Evolutionary conservation across 1,140 invertebrate species (phyloP).

Genomic region (Eurosta solidaginis): DNA sequence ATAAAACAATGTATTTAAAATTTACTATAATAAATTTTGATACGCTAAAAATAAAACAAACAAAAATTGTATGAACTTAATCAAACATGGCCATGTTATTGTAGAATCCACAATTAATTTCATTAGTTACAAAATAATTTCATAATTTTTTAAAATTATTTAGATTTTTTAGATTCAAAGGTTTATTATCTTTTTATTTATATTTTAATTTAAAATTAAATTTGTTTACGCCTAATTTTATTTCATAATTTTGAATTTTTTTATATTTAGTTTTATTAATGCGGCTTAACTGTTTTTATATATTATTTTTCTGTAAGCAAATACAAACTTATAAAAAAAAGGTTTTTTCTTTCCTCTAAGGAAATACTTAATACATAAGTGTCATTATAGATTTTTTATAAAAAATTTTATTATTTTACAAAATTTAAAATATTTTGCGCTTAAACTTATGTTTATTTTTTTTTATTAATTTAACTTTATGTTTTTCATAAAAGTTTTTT

Average conservation of each 20-base stretch:
- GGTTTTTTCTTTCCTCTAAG: slow-evolving; percentile 6
- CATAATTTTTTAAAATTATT: not conserved
- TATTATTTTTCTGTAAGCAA: not conserved
- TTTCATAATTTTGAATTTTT: too few relatives aligned
- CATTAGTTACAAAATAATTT: not conserved
- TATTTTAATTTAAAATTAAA: too few relatives aligned
- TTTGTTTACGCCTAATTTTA: too few relatives aligned
- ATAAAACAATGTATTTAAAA: not conserved
- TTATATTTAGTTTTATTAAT: not conserved
- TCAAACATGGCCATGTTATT: not conserved
- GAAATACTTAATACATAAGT: slow-evolving; percentile 8
- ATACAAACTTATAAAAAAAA: slow-evolving; percentile 1
- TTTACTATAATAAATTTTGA: not conserved
- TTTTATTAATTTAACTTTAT: not conserved
- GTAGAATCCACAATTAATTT: not conserved
- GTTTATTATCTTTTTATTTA: slow-evolving; percentile 6
- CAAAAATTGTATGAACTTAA: too few relatives aligned
- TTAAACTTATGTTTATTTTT: not conserved
- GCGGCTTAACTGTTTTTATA: not conserved
- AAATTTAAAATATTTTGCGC: not conserved
- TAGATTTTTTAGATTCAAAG: not conserved
- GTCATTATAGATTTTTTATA: slow-evolving; percentile 9
- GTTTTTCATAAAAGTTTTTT: too few relatives aligned
- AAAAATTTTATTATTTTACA: not conserved
- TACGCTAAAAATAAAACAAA: too few relatives aligned